Percentiles rank a stretch among this genome's conserved stretches.
Conservation (phyloP, 2,888 invertebrate genomes). For the Philaethria dido region DNA sequence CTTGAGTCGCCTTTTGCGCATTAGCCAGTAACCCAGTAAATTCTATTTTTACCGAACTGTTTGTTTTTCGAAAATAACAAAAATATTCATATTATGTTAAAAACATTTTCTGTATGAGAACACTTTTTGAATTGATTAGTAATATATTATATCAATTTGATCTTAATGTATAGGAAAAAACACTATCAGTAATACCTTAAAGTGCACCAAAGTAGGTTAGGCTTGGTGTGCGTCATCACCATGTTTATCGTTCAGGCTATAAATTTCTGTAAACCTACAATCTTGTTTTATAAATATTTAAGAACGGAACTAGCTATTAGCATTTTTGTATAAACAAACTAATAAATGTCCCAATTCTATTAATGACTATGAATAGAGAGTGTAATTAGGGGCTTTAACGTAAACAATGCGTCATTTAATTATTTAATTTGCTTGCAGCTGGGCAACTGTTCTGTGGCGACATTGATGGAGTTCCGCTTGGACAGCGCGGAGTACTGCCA, state of each 20-base stretch:
- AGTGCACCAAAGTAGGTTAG: slow-evolving; percentile 24
- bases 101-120: background rate
- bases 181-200: slow-evolving; percentile 6
- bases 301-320: slow-evolving; percentile 29
- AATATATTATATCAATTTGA: background rate
- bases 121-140: background rate
- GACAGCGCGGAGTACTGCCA: slow-evolving; percentile 99
- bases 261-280: slow-evolving; percentile 12
- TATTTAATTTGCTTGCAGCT: slow-evolving; percentile 81
- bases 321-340: slow-evolving; percentile 21
- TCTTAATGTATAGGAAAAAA: slow-evolving; percentile 10
- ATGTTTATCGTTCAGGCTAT: slow-evolving; percentile 28
- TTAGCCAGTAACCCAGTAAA: slow-evolving; percentile 43
- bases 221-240: slow-evolving; percentile 9
- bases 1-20: slow-evolving; percentile 62
- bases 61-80: slow-evolving; percentile 9
- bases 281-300: slow-evolving; percentile 26
- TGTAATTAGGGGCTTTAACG: slow-evolving; percentile 27
- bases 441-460: slow-evolving; percentile 94
- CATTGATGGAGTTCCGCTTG: slow-evolving; percentile 99
- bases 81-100: slow-evolving; percentile 12
- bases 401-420: slow-evolving; percentile 35
- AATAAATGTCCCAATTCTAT: slow-evolving; percentile 23
- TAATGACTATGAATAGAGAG: slow-evolving; percentile 28
- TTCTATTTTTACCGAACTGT: slow-evolving; percentile 24